Conservation (phyloP, 2,797 vertebrate genomes). For the Lagodon rhomboides region DNA sequence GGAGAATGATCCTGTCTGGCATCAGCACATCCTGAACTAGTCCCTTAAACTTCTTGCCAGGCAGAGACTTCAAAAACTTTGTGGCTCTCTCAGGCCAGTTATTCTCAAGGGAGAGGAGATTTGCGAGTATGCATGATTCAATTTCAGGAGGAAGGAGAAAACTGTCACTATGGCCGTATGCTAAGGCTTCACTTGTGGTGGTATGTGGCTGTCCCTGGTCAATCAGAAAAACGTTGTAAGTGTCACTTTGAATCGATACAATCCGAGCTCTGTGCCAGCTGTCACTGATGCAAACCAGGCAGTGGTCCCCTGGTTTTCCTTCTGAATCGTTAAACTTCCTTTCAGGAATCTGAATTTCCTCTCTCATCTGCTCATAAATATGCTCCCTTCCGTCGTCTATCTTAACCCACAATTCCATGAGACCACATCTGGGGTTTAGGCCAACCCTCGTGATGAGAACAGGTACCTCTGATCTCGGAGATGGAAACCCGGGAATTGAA, state of each 20-base stretch:
- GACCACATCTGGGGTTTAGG: conserved; percentile 77
- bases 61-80: conserved; percentile 85
- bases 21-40: conserved; percentile 87
- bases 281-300: conserved; percentile 85
- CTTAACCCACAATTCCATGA: conserved; percentile 89
- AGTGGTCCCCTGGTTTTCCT: conserved; percentile 81
- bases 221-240: conserved; percentile 88
- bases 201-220: conserved; percentile 87
- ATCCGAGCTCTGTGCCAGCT: conserved; percentile 90
- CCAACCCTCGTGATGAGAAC: conserved; percentile 87
- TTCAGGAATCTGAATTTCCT: conserved; percentile 83
- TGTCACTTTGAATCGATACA: conserved; percentile 68
- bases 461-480: conserved; percentile 76
- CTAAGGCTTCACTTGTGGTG: conserved; percentile 69
- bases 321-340: conserved; percentile 70
- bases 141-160: conserved; percentile 89
- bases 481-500: conserved; percentile 72
- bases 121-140: conserved; percentile 89
- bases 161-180: conserved; percentile 83
- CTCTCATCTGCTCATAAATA: conserved; percentile 80
- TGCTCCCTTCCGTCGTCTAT: conserved; percentile 78
- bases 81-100: conserved; percentile 81
- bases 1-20: conserved; percentile 84
- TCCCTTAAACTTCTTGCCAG: conserved; percentile 85
- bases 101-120: conserved; percentile 75